A percentile compares a stretch with the other conserved stretches of the same genome.
phyloP scores from a whole-genome alignment of 2,113 vertebrate genomes.

The Elaphurus davidianus region DNA sequence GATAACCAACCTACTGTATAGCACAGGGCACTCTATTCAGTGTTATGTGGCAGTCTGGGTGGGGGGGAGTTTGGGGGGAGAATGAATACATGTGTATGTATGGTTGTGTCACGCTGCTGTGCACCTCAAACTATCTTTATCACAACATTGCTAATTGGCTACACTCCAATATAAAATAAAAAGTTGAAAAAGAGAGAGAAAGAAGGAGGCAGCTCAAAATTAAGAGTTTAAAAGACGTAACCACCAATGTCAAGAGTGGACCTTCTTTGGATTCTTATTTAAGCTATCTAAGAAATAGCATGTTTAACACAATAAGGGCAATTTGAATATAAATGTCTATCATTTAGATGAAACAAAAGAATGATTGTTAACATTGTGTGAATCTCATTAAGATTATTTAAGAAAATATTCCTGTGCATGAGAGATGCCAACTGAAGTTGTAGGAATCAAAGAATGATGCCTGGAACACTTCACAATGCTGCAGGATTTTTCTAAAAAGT shows the following conservation, averaged over 20 bases:
- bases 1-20: background rate
- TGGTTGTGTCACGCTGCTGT: background rate
- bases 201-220: background rate
- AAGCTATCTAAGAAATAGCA: background rate
- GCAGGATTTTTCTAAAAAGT: background rate
- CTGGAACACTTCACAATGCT: background rate
- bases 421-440: background rate
- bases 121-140: background rate
- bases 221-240: background rate
- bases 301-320: background rate
- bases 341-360: background rate
- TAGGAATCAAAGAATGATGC: background rate
- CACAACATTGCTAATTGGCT: background rate
- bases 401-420: background rate
- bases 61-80: background rate
- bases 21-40: background rate
- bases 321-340: background rate
- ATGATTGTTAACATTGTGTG: background rate
- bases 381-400: background rate
- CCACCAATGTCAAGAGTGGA: background rate
- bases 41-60: background rate
- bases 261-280: background rate
- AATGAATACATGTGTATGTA: background rate
- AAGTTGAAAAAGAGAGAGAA: background rate
- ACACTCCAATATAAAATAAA: background rate